These are phyloP conservation scores for Trochalopteron elliotii DNA, from an alignment of 2,113 vertebrate species.

Conservation along the genomic window DNA sequence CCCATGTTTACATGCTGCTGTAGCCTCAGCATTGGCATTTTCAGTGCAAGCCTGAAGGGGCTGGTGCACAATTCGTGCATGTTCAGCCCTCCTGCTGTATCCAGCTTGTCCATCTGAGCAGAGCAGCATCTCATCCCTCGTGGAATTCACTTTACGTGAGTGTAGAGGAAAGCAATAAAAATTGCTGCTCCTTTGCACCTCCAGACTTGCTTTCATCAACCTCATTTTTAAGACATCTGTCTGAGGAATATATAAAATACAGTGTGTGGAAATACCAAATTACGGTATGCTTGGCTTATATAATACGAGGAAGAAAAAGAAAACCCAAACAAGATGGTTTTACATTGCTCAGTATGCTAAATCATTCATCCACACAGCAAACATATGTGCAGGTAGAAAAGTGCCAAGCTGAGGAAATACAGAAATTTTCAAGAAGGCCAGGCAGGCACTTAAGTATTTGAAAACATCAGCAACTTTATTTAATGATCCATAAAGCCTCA, in stretches of 20 bases:
- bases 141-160: not conserved
- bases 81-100: not conserved
- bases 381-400: slow-evolving; percentile 25
- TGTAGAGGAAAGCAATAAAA: not conserved
- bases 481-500: slow-evolving; percentile 8
- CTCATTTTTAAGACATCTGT: not conserved
- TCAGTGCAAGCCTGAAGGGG: not conserved
- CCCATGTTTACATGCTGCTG: not conserved
- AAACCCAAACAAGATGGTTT: not conserved
- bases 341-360: not conserved
- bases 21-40: not conserved
- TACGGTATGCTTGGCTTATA: not conserved
- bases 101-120: not conserved
- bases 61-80: not conserved
- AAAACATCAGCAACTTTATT: slow-evolving; percentile 48
- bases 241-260: not conserved
- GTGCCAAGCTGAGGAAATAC: not conserved
- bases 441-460: slow-evolving; percentile 34
- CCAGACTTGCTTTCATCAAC: not conserved
- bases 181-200: not conserved
- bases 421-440: not conserved
- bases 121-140: not conserved
- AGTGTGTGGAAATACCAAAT: not conserved
- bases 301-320: not conserved
- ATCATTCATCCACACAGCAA: not conserved